Conservation (phyloP, 1,140 invertebrate species). For the Eriosoma lanigerum region DNA sequence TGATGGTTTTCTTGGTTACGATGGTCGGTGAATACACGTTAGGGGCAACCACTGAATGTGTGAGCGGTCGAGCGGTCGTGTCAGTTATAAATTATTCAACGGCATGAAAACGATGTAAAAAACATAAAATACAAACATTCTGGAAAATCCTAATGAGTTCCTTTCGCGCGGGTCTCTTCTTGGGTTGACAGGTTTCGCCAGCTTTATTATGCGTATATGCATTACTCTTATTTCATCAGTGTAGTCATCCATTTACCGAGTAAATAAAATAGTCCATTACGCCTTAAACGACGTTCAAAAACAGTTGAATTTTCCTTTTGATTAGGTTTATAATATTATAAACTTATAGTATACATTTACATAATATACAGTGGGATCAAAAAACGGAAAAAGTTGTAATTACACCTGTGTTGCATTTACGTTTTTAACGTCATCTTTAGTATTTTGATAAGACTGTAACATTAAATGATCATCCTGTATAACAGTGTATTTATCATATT, state of each 20-base stretch:
- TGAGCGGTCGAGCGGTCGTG: not conserved
- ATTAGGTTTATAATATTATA: not conserved
- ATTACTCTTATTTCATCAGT: conserved; percentile 1
- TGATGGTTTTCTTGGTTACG: conserved; percentile 1
- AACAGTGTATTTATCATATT: not conserved
- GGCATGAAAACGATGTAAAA: not conserved
- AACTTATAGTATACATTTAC: too few relatives aligned
- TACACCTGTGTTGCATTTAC: too few relatives aligned
- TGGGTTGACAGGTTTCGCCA: conserved; percentile 14
- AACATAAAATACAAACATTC: conserved; percentile 40
- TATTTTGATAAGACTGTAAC: too few relatives aligned
- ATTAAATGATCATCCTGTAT: too few relatives aligned
- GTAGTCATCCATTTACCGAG: conserved; percentile 23
- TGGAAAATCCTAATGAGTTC: conserved; percentile 33
- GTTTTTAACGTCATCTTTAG: too few relatives aligned
- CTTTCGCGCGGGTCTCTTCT: not conserved
- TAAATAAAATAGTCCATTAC: conserved; percentile 13
- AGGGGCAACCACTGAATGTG: not conserved
- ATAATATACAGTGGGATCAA: too few relatives aligned
- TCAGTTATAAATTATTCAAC: conserved; percentile 42
- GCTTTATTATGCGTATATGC: not conserved
- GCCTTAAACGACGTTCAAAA: not conserved
- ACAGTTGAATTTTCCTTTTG: not conserved
- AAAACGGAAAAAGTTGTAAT: too few relatives aligned
- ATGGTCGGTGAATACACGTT: not conserved